These are phyloP conservation scores for Aculops lycopersici DNA, from an alignment of 1,140 invertebrate species.

Conservation along the genomic window DNA sequence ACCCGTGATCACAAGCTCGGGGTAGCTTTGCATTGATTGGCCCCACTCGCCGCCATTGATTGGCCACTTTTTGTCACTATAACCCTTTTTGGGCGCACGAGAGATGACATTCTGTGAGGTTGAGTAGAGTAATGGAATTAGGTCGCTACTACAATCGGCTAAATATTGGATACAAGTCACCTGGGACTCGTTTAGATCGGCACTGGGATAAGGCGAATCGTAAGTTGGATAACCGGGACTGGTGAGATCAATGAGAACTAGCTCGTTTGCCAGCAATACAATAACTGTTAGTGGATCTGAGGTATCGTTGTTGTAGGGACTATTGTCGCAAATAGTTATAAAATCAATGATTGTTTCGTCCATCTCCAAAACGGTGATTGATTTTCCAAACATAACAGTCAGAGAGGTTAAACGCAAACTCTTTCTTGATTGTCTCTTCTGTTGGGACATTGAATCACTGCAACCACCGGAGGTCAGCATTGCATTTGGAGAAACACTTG, in stretches of 20 bases:
- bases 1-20: constrained; percentile 84
- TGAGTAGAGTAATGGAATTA: constrained; percentile 70
- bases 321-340: constrained; percentile 67
- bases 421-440: too few species aligned
- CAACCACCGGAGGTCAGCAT: too few species aligned
- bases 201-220: constrained; percentile 80
- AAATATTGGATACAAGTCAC: constrained; percentile 83
- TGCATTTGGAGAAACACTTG: too few species aligned
- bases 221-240: constrained; percentile 78
- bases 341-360: constrained; percentile 92
- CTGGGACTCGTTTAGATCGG: constrained; percentile 90
- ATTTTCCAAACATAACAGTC: constrained; percentile 72
- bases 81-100: constrained; percentile 31
- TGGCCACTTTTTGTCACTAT: constrained; percentile 73
- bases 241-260: constrained; percentile 83
- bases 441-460: too few species aligned
- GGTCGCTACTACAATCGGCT: constrained; percentile 79
- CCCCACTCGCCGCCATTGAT: constrained; percentile 75
- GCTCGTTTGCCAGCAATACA: constrained; percentile 79
- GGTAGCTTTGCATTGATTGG: constrained; percentile 63
- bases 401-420: constrained; percentile 53
- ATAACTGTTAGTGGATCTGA: constrained; percentile 90
- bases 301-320: constrained; percentile 39
- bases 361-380: constrained; percentile 90
- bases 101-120: neutral